A percentile compares a stretch with the other conserved stretches of the same genome.
Conservation (phyloP, 2,888 invertebrate species). For the Cinara cedri region DNA sequence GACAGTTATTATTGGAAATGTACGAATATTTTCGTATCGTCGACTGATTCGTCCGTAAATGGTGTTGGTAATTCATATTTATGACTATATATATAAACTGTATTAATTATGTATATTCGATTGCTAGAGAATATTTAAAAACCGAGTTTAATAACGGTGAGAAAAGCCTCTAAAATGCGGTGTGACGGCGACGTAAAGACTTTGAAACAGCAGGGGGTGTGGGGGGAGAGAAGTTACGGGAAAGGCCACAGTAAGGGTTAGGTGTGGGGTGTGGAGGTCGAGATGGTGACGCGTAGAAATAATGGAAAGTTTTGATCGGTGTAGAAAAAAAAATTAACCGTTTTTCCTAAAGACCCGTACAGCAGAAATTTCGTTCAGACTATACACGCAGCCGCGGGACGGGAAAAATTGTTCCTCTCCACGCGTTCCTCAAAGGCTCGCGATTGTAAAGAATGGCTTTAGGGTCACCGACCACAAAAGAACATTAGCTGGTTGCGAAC, state of each 20-base stretch:
- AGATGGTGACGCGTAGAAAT: constrained; percentile 13
- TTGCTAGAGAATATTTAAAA: background rate
- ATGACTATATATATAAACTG: no score
- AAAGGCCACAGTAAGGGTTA: background rate
- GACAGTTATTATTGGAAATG: no score
- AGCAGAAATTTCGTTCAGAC: constrained; percentile 34
- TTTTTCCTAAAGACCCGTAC: background rate
- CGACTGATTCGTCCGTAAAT: no score
- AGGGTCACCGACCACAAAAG: no score
- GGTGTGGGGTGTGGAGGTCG: background rate
- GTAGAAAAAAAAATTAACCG: background rate
- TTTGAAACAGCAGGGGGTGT: background rate
- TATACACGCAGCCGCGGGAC: background rate
- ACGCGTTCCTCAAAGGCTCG: constrained; percentile 1
- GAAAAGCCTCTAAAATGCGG: no score
- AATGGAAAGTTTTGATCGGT: background rate
- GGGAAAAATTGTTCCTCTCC: background rate
- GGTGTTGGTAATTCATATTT: no score
- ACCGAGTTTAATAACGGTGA: background rate
- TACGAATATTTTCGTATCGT: no score
- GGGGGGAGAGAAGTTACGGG: background rate
- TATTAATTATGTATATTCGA: background rate
- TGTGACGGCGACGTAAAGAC: background rate
- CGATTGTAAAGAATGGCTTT: background rate
- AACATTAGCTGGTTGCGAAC: no score